Evolutionary conservation across 1,140 invertebrate genomes (phyloP).

Genomic region (Ceratoteleas bidentatus): DNA sequence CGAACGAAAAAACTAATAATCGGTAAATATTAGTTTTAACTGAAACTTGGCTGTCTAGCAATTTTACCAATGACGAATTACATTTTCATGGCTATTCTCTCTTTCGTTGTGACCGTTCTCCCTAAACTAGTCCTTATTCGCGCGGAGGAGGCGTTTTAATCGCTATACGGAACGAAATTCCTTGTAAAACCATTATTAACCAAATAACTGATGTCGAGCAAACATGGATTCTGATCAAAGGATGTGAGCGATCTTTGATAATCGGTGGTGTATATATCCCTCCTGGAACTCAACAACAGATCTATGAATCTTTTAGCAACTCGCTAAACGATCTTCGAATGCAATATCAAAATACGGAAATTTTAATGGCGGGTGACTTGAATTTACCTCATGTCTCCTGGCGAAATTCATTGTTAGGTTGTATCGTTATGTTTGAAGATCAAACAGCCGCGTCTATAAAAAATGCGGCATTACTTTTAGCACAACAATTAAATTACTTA

Average conservation of each 20-base stretch:
- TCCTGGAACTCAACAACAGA: background rate
- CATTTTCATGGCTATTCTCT: background rate
- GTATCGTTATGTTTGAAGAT: too few species aligned
- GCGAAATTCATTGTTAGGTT: slow-evolving; percentile 2
- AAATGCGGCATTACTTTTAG: background rate
- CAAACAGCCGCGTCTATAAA: too few species aligned
- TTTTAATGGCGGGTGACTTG: background rate
- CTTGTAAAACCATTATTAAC: background rate
- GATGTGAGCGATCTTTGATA: background rate
- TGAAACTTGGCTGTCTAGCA: slow-evolving; percentile 7
- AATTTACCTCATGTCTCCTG: background rate
- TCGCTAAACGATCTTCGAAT: background rate
- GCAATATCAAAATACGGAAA: background rate
- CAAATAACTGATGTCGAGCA: background rate
- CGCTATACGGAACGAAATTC: background rate
- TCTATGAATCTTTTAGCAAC: background rate
- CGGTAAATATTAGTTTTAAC: background rate
- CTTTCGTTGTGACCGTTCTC: slow-evolving; percentile 6
- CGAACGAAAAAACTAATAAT: too few species aligned
- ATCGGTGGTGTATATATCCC: slow-evolving; percentile 5
- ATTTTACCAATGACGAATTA: slow-evolving; percentile 3
- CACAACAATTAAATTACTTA: too few species aligned
- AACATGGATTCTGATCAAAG: background rate
- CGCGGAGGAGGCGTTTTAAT: background rate
- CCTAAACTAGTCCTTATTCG: background rate